A percentile compares a stretch with the other conserved stretches of the same genome.
Evolutionary conservation across 1,140 invertebrate species (phyloP).

Genomic region (Tetragonula clypearis): DNA sequence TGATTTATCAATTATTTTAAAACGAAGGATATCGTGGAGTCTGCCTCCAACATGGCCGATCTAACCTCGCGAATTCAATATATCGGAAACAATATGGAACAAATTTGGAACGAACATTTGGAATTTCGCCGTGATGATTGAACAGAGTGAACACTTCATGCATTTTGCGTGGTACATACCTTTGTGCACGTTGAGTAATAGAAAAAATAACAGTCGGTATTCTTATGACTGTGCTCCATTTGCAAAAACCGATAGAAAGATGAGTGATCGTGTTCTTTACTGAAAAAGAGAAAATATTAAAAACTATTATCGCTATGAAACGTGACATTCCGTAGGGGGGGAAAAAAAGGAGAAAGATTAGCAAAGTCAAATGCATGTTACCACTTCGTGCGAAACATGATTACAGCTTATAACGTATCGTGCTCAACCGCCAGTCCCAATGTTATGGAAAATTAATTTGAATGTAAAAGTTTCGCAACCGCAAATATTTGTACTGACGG

Average conservation of each 20-base stretch:
- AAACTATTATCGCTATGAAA: background rate
- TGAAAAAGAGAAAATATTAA: constrained; percentile 65
- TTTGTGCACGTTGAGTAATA: constrained; percentile 92
- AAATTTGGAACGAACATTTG: background rate
- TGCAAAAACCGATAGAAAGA: constrained; percentile 78
- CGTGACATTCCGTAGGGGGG: background rate
- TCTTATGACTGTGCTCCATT: constrained; percentile 82
- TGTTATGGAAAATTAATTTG: constrained; percentile 52
- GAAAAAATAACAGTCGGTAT: constrained; percentile 92
- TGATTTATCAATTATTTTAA: constrained; percentile 40
- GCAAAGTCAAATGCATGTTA: constrained; percentile 66
- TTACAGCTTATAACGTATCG: constrained; percentile 44
- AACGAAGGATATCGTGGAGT: constrained; percentile 43
- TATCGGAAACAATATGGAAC: constrained; percentile 65
- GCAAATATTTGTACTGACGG: background rate
- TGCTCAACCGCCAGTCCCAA: constrained; percentile 43
- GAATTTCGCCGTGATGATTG: background rate
- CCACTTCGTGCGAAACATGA: constrained; percentile 80
- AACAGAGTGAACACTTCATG: background rate
- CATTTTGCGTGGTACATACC: constrained; percentile 81
- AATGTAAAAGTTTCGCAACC: constrained; percentile 20
- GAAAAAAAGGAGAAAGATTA: background rate
- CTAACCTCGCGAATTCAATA: constrained; percentile 71
- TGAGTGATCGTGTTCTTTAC: constrained; percentile 80
- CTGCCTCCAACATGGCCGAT: constrained; percentile 77